Conservation (phyloP, 2,797 vertebrate genomes). For the Saxicola maurus region DNA sequence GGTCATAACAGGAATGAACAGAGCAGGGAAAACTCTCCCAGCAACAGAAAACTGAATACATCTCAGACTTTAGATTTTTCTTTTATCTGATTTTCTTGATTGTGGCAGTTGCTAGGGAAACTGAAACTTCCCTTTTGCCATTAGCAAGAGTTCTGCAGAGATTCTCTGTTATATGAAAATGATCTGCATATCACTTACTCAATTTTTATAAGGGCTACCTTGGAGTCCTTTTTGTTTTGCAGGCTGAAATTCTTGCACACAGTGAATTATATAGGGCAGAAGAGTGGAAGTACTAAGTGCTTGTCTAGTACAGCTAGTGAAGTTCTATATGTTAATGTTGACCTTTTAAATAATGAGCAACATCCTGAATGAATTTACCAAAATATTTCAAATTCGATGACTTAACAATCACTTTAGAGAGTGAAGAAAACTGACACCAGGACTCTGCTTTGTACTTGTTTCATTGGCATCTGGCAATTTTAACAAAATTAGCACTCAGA, state of each 20-base stretch:
- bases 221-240: neutral
- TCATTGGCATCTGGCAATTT: neutral
- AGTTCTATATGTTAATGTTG: neutral
- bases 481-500: neutral
- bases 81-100: neutral
- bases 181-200: neutral
- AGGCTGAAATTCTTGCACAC: neutral
- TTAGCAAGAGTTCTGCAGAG: neutral
- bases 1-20: neutral
- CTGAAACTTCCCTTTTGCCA: neutral
- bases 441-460: neutral
- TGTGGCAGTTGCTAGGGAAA: slow-evolving; percentile 45
- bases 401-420: neutral
- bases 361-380: neutral
- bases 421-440: neutral
- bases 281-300: neutral
- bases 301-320: neutral
- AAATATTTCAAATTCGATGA: neutral
- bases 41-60: neutral
- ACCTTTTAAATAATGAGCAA: neutral
- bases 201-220: neutral
- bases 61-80: neutral
- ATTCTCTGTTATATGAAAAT: neutral
- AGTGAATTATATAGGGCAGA: neutral
- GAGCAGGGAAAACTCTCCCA: neutral